phyloP scores from a whole-genome alignment of 2,797 vertebrate species.

The Poeciliopsis paucimaculata region DNA sequence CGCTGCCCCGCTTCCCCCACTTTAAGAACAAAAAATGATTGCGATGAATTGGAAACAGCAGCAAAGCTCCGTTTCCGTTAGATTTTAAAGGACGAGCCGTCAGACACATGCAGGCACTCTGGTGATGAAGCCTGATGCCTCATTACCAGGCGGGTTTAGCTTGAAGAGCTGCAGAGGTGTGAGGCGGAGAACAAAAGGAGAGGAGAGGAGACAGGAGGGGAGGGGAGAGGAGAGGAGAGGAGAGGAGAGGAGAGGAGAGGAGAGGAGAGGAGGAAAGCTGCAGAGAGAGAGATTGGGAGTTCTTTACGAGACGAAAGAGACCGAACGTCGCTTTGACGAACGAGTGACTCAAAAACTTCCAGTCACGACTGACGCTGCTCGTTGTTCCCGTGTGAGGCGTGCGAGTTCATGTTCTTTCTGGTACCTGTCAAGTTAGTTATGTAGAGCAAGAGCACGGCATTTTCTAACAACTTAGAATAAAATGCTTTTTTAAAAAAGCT shows the following conservation, averaged over 20 bases:
- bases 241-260: neutral
- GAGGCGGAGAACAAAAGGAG: neutral
- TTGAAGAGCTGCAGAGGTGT: neutral
- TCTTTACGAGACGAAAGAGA: neutral
- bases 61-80: neutral
- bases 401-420: neutral
- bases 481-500: neutral
- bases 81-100: neutral
- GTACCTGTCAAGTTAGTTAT: neutral
- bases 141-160: neutral
- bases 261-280: neutral
- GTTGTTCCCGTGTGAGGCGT: neutral
- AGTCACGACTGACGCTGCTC: constrained; percentile 41
- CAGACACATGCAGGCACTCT: neutral
- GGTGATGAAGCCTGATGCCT: neutral
- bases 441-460: neutral
- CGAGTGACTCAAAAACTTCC: constrained; percentile 42
- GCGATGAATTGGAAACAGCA: neutral
- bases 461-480: neutral
- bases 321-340: constrained; percentile 10
- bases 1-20: no score
- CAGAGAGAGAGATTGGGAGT: neutral
- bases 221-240: no score
- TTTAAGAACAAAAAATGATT: neutral
- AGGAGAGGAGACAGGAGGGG: neutral